These are phyloP conservation scores for Poecilus cupreus DNA, from an alignment of 2,888 invertebrate species.

Conservation along the genomic window DNA sequence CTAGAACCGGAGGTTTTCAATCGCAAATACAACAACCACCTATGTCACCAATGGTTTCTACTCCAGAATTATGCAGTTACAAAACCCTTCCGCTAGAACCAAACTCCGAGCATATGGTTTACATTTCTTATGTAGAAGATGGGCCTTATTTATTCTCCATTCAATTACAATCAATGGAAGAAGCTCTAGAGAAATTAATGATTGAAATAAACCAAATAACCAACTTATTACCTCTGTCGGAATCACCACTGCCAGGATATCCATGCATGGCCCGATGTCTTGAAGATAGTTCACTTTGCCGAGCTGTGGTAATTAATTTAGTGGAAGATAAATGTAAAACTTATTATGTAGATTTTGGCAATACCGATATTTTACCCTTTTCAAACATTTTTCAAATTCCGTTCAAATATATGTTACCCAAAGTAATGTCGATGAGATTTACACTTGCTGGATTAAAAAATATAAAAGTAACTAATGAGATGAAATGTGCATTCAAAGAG, in stretches of 20 bases:
- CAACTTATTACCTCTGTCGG: constrained; percentile 76
- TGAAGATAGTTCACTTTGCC: constrained; percentile 81
- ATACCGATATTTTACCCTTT: constrained; percentile 82
- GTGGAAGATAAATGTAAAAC: constrained; percentile 83
- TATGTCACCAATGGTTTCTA: constrained; percentile 70
- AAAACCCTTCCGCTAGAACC: constrained; percentile 75
- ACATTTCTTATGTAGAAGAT: constrained; percentile 86
- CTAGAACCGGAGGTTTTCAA: not conserved
- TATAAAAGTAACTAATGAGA: constrained; percentile 74
- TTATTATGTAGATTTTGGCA: constrained; percentile 88
- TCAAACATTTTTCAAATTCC: constrained; percentile 86
- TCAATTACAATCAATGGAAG: constrained; percentile 79
- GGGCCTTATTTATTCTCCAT: constrained; percentile 87
- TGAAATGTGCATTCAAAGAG: constrained; percentile 83
- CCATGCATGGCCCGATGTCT: constrained; percentile 85
- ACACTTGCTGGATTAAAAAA: constrained; percentile 82
- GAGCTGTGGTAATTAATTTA: constrained; percentile 85
- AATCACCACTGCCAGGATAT: constrained; percentile 83
- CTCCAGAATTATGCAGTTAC: constrained; percentile 70
- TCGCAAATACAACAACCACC: constrained; percentile 42
- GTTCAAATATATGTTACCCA: constrained; percentile 80
- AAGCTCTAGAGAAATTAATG: constrained; percentile 81
- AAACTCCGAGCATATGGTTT: constrained; percentile 79
- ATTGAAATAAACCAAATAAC: constrained; percentile 80
- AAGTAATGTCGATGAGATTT: constrained; percentile 85